Evolutionary conservation across 1,140 invertebrate genomes (phyloP).

Genomic region (Cephus cinctus): DNA sequence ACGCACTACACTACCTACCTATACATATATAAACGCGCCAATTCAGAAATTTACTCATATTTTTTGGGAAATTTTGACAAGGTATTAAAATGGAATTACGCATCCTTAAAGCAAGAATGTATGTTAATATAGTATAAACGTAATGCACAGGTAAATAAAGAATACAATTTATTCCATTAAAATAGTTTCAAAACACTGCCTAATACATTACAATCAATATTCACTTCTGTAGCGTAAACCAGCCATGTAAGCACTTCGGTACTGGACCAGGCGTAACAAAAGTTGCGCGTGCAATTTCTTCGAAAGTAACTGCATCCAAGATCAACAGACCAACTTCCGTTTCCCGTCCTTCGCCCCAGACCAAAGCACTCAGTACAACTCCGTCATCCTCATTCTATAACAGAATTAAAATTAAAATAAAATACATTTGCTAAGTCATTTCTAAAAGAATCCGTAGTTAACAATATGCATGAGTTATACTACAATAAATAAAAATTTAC

Average conservation of each 20-base stretch:
- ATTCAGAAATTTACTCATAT: no score
- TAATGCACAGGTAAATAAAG: no score
- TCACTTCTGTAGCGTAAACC: conserved; percentile 59
- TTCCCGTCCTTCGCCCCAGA: conserved; percentile 63
- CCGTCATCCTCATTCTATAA: conserved; percentile 73
- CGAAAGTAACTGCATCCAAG: conserved; percentile 67
- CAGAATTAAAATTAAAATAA: not conserved
- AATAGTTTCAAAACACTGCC: no score
- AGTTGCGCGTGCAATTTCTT: conserved; percentile 66
- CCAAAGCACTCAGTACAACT: conserved; percentile 67
- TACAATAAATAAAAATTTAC: conserved; percentile 47
- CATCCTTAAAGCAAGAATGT: no score
- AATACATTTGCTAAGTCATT: not conserved
- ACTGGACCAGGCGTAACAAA: conserved; percentile 71
- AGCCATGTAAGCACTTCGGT: conserved; percentile 80
- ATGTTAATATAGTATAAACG: no score
- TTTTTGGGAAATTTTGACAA: no score
- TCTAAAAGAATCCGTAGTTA: not conserved
- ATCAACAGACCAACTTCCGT: conserved; percentile 67
- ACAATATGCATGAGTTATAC: not conserved
- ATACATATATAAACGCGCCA: no score
- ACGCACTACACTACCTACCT: no score
- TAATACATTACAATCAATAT: not conserved
- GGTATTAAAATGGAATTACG: no score
- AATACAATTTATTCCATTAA: no score